Evolutionary conservation across 1,140 invertebrate genomes (phyloP), one percentile per base, ranked within the genome.

Genomic region (Teleopsis dalmanni): DNA sequence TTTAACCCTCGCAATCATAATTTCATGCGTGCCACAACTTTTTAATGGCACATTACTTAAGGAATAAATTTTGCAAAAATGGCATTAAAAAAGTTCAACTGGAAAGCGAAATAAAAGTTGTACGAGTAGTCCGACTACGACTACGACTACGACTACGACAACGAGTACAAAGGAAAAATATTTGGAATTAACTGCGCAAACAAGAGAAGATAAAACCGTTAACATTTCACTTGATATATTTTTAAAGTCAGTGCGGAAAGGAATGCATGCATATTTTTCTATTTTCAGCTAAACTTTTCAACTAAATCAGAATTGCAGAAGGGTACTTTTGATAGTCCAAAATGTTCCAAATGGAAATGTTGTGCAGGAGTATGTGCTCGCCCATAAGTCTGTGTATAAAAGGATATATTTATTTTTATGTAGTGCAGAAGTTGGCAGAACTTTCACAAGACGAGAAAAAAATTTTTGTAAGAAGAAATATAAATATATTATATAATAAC

Each of bases 191-290:
- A 29, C 26, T 43, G 41, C 41, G 27, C 41, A 43, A 43, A 43
- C 27, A 31, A 13, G 27, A 43, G 13, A n/a, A 43, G 41, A 43
- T 43, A 43, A 43, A 43, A 43, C 41, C 41, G 41, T 43, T 43
- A 43, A 43, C 41, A 43, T 43, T 43, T 43, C 41, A 43, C 41
- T 43, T 43, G 41, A 43, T 43, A 43, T 43, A 43, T 43, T 43
- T 43, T 25, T 31, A 31, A 43, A 43, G 41, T 43, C 41, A 43
- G 19, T 18, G 23, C 11, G 11, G 23, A 13, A 27, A 7, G 25
- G 35, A 16, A 18, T 27, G 11, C 25, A 43, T 43, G 26, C 7
- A 29, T 29, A 27, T 29, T 11, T 29, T 29, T 21, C 31, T 11
- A 29, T 43, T 43, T 43, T 21, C 19, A 43, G 26, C 31, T 18